These are phyloP conservation scores for Heliothis virescens DNA, from an alignment of 1,140 invertebrate genomes.

Conservation along the genomic window DNA sequence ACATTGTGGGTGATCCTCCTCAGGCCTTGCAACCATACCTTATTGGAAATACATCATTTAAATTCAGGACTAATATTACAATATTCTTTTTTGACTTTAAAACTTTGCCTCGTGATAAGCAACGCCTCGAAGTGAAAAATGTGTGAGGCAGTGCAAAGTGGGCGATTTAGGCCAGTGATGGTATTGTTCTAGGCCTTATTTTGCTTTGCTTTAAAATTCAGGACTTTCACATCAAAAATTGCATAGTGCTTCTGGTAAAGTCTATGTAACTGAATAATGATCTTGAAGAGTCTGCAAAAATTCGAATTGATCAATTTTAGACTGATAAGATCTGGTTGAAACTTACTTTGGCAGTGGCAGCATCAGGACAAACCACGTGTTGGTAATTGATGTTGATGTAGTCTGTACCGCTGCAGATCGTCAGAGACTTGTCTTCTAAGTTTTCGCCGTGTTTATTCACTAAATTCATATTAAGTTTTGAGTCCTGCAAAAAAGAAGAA, in stretches of 20 bases:
- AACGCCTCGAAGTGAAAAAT: constrained; percentile 7
- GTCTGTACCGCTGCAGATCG: constrained; percentile 99
- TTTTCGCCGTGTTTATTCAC: constrained; percentile 92
- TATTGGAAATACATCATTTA: constrained; percentile 63
- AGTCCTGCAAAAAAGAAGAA: constrained; percentile 89
- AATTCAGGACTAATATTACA: constrained; percentile 1
- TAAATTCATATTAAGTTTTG: constrained; percentile 93
- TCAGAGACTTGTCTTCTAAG: constrained; percentile 98
- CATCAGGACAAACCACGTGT: constrained; percentile 97
- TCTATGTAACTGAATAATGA: not conserved
- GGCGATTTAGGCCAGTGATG: constrained; percentile 24
- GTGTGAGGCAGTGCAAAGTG: constrained; percentile 26
- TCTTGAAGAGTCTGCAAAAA: not conserved
- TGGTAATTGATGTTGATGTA: constrained; percentile 99
- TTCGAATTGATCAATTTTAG: not conserved
- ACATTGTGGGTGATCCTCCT: constrained; percentile 98
- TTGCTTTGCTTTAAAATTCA: not conserved
- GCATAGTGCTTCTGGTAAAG: not conserved
- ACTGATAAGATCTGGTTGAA: constrained; percentile 3
- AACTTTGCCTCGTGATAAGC: constrained; percentile 30
- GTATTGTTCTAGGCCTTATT: not conserved
- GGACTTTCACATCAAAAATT: not conserved
- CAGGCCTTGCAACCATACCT: constrained; percentile 98
- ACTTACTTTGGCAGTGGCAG: constrained; percentile 95
- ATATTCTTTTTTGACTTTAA: not conserved